These are phyloP conservation scores for Petroica traversi DNA, from an alignment of 2,113 vertebrate genomes.

Conservation along the genomic window DNA sequence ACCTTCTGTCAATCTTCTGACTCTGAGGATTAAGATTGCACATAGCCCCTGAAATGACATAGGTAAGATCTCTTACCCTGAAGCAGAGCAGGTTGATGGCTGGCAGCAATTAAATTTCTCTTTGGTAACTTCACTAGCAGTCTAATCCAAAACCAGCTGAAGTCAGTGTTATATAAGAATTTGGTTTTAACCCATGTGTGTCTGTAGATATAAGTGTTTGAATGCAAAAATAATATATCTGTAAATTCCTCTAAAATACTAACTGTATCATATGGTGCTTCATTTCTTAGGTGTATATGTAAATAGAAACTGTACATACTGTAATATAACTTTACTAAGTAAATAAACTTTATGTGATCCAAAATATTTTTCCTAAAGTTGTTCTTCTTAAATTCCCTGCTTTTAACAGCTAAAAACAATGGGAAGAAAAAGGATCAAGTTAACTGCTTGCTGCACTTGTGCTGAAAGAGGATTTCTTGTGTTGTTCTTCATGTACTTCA, in stretches of 20 bases:
- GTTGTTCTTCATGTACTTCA: neutral
- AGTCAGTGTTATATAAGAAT: neutral
- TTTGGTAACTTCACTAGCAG: neutral
- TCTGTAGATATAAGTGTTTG: neutral
- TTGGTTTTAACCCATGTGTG: neutral
- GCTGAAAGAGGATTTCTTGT: neutral
- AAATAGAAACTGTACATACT: slow-evolving; percentile 66
- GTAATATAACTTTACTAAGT: slow-evolving; percentile 52
- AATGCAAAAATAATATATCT: neutral
- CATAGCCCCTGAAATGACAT: neutral
- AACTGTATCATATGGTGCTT: slow-evolving; percentile 35
- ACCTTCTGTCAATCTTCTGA: neutral
- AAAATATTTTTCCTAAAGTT: neutral
- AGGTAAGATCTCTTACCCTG: neutral
- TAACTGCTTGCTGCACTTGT: too few species aligned
- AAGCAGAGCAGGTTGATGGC: neutral
- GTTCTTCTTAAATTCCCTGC: neutral
- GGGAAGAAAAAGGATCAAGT: neutral
- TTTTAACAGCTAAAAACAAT: neutral
- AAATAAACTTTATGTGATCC: slow-evolving; percentile 42
- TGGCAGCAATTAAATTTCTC: neutral
- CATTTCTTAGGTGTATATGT: slow-evolving; percentile 9
- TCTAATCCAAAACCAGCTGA: neutral
- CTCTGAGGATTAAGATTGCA: neutral
- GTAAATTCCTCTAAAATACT: slow-evolving; percentile 22